Conservation (phyloP, 1,140 invertebrate species). For the Argopecten irradians region DNA sequence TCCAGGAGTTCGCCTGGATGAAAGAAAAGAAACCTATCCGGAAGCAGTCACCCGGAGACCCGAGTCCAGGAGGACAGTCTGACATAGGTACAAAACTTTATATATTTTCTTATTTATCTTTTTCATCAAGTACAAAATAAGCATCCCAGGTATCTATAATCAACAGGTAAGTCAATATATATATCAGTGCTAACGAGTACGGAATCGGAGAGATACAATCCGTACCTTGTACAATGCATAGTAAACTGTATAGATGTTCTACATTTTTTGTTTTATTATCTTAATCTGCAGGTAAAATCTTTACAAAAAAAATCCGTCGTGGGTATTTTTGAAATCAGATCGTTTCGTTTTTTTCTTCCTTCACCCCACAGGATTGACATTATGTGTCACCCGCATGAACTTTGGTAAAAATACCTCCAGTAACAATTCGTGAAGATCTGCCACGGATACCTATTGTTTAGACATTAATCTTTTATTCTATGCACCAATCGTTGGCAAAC, state of each 20-base stretch:
- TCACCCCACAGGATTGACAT: background rate
- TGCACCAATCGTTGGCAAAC: conserved; percentile 14
- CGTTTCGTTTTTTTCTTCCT: background rate
- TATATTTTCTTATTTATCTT: background rate
- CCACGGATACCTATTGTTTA: background rate
- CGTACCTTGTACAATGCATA: background rate
- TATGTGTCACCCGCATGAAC: background rate
- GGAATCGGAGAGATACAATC: background rate
- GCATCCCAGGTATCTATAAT: background rate
- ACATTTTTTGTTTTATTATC: background rate
- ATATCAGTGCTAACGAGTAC: background rate
- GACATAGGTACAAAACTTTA: conserved; percentile 37
- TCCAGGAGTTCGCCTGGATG: conserved; percentile 97
- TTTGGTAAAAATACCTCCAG: background rate
- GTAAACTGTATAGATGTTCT: background rate
- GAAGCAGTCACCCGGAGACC: conserved; percentile 78
- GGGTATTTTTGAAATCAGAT: background rate
- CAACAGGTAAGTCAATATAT: background rate
- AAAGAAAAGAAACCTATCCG: conserved; percentile 97
- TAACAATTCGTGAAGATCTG: background rate
- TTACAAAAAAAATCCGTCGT: background rate
- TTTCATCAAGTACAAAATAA: background rate
- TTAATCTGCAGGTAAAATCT: background rate
- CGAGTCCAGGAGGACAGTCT: conserved; percentile 3
- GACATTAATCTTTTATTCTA: background rate